Percentiles rank a stretch among this genome's conserved stretches.
Conservation (phyloP, 2,797 vertebrate genomes). For the Macropodus opercularis region DNA sequence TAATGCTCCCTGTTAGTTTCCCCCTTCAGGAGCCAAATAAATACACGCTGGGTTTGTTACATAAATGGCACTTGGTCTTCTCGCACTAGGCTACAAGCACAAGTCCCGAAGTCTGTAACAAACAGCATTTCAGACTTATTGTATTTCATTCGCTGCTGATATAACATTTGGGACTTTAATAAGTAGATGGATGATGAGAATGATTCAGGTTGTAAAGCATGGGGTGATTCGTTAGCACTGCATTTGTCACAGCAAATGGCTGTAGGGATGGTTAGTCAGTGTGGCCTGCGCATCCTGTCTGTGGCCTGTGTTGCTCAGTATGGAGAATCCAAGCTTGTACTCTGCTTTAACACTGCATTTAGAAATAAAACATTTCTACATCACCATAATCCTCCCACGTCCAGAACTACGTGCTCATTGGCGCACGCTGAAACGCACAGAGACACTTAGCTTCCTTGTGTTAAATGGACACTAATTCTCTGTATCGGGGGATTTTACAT, state of each 20-base stretch:
- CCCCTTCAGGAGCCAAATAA: constrained; percentile 26
- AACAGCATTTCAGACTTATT: background rate
- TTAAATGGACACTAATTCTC: constrained; percentile 77
- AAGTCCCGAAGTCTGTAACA: constrained; percentile 13
- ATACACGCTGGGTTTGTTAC: background rate
- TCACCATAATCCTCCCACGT: constrained; percentile 27
- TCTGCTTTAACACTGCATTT: constrained; percentile 4
- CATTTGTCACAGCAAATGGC: constrained; percentile 8
- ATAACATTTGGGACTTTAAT: constrained; percentile 23
- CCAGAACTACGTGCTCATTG: constrained; percentile 38
- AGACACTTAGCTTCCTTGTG: constrained; percentile 63
- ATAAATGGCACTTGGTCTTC: constrained; percentile 8
- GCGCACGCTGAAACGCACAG: constrained; percentile 49
- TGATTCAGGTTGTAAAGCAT: constrained; percentile 5
- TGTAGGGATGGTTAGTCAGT: background rate
- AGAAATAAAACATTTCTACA: constrained; percentile 25
- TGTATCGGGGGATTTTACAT: constrained; percentile 81
- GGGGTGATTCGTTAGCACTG: constrained; percentile 8
- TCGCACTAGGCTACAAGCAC: constrained; percentile 8
- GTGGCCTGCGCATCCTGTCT: background rate
- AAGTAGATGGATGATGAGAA: constrained; percentile 10
- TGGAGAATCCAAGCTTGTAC: constrained; percentile 2
- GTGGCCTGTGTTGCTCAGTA: constrained; percentile 2
- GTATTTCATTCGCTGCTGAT: constrained; percentile 21
- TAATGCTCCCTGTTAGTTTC: constrained; percentile 4